Evolutionary conservation across 2,113 vertebrate species (phyloP).

Genomic region (Lasiurus borealis): DNA sequence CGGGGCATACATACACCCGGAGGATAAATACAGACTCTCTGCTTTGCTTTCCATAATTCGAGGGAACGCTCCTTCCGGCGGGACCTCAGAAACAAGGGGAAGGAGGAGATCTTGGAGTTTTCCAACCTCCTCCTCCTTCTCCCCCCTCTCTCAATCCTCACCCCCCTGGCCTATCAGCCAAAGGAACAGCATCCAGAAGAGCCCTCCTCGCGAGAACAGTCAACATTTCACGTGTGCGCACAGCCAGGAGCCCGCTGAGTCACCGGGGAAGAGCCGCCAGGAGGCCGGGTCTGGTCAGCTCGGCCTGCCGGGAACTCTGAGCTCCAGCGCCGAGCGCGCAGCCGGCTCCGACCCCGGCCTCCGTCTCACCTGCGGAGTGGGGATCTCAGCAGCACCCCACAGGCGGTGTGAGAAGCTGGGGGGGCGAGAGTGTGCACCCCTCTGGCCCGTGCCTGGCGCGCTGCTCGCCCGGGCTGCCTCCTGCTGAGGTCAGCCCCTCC

Average conservation of each 20-base stretch:
- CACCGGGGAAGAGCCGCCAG: neutral
- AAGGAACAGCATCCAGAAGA: neutral
- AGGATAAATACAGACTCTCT: too few species aligned
- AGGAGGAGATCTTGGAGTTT: neutral
- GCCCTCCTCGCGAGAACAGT: neutral
- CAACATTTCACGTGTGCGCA: rapidly evolving
- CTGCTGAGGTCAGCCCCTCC: neutral
- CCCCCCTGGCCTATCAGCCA: rapidly evolving
- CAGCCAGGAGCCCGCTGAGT: neutral
- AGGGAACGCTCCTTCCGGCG: too few species aligned
- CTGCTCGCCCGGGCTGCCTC: rapidly evolving
- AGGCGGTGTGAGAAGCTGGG: neutral
- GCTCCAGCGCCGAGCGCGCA: neutral
- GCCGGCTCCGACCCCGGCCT: neutral
- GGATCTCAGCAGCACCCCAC: rapidly evolving
- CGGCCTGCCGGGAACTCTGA: neutral
- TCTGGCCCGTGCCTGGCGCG: neutral
- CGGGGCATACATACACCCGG: too few species aligned
- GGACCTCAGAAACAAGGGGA: too few species aligned
- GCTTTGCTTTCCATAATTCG: rapidly evolving
- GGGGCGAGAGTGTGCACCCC: rapidly evolving
- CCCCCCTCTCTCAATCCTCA: rapidly evolving
- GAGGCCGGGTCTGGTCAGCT: neutral
- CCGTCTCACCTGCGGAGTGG: neutral
- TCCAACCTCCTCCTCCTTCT: rapidly evolving